Evolutionary conservation across 2,888 invertebrate genomes (phyloP).

Genomic region (Cloeon dipterum): DNA sequence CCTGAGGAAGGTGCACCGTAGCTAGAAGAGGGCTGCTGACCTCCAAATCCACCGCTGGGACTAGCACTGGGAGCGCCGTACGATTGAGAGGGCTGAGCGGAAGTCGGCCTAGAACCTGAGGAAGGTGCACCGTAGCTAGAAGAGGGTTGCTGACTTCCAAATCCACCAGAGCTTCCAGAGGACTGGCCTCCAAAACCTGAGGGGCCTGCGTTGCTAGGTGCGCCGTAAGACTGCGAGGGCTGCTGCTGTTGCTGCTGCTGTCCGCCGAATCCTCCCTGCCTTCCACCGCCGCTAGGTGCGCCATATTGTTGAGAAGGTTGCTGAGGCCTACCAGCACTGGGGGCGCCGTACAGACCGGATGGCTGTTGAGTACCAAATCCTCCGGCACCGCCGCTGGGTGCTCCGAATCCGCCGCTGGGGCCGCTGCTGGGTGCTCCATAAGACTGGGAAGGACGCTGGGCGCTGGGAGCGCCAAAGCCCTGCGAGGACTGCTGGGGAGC

Average conservation of each 20-base stretch:
- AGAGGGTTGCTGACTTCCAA: neutral
- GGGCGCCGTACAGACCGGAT: neutral
- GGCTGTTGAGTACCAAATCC: neutral
- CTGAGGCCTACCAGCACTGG: too few relatives aligned
- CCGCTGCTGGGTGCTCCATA: neutral
- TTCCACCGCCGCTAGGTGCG: too few relatives aligned
- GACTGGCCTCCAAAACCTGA: neutral
- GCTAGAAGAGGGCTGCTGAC: neutral
- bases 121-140: neutral
- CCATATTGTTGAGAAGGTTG: too few relatives aligned
- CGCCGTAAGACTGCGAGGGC: neutral
- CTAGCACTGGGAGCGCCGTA: neutral
- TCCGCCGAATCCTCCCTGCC: too few relatives aligned
- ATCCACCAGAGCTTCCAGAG: neutral
- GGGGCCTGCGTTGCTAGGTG: neutral
- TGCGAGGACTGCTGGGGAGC: too few relatives aligned
- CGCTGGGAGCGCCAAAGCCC: too few relatives aligned
- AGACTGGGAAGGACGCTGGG: neutral
- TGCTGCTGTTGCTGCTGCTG: too few relatives aligned
- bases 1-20: neutral
- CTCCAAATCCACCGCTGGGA: neutral
- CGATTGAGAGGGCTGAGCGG: neutral
- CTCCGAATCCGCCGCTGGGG: neutral
- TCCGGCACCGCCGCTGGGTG: too few relatives aligned
- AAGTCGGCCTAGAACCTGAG: too few relatives aligned